Conservation (phyloP, 2,797 vertebrate genomes). For the Enteromius thamalakanensis region DNA sequence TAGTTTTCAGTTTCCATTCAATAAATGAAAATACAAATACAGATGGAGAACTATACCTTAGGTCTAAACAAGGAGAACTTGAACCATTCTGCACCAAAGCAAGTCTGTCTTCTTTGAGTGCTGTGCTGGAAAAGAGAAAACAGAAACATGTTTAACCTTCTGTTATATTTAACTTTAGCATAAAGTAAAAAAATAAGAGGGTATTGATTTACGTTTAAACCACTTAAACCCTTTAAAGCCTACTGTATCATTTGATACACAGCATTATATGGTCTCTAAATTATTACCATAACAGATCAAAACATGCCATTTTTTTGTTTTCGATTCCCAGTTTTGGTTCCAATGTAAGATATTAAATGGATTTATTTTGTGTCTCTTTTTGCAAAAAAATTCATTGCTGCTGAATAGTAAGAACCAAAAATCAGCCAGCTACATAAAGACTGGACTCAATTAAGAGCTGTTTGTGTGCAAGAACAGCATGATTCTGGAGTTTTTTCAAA, state of each 20-base stretch:
- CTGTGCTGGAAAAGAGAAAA: conserved; percentile 73
- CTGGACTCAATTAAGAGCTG: background rate
- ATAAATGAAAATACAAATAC: background rate
- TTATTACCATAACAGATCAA: background rate
- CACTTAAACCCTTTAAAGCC: background rate
- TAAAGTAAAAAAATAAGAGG: background rate
- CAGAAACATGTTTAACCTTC: background rate
- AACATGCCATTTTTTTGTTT: background rate
- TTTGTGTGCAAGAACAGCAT: background rate
- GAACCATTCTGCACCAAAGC: conserved; percentile 92
- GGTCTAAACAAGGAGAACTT: conserved; percentile 94
- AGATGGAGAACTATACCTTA: conserved; percentile 79
- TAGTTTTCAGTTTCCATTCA: background rate
- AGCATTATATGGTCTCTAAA: background rate
- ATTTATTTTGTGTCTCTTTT: no score
- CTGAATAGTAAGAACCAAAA: no score
- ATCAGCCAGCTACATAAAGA: background rate
- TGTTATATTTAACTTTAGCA: background rate
- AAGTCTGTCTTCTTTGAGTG: conserved; percentile 84
- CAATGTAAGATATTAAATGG: no score
- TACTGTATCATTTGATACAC: background rate
- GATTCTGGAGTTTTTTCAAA: no score
- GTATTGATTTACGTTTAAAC: background rate
- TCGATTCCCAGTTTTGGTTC: no score
- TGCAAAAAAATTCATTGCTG: no score